These are phyloP conservation scores for Watsonalla cultraria DNA, from an alignment of 2,888 invertebrate genomes.

Conservation along the genomic window DNA sequence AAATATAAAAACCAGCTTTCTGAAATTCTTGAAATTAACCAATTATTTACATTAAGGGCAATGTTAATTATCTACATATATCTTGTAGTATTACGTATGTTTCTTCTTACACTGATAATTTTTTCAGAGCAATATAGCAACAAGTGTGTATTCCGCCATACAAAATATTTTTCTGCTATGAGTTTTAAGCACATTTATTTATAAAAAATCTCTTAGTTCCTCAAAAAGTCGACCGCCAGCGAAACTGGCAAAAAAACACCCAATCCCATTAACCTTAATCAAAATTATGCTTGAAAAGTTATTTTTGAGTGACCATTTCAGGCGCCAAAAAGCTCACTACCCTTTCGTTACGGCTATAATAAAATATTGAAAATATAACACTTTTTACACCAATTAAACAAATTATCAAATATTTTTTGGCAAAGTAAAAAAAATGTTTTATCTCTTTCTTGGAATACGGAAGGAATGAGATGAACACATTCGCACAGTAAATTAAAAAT, in stretches of 20 bases:
- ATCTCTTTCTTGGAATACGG: conserved; percentile 7
- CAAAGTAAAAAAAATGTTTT: conserved; percentile 1
- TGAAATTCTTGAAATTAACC: too few relatives aligned
- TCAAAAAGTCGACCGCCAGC: conserved; percentile 12
- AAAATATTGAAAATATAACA: conserved; percentile 24
- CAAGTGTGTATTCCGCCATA: too few relatives aligned
- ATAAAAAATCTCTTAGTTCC: neutral
- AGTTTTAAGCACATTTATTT: neutral
- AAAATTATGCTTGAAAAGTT: conserved; percentile 40
- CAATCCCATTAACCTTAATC: conserved; percentile 39
- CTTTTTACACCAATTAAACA: conserved; percentile 44
- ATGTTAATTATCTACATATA: too few relatives aligned
- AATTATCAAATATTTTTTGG: conserved; percentile 54
- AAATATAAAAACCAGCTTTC: too few relatives aligned
- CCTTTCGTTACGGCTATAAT: conserved; percentile 59
- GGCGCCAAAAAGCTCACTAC: conserved; percentile 60
- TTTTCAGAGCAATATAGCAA: too few relatives aligned
- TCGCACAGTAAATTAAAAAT: conserved; percentile 10
- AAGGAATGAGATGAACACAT: conserved; percentile 6
- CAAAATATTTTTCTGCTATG: too few relatives aligned
- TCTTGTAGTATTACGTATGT: too few relatives aligned
- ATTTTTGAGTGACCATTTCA: conserved; percentile 40
- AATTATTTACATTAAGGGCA: too few relatives aligned
- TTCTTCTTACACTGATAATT: too few relatives aligned
- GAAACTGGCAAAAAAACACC: conserved; percentile 12